Base-by-base conservation (phyloP, 2,113 vertebrate species). In the Polypterus senegalus region DNA sequence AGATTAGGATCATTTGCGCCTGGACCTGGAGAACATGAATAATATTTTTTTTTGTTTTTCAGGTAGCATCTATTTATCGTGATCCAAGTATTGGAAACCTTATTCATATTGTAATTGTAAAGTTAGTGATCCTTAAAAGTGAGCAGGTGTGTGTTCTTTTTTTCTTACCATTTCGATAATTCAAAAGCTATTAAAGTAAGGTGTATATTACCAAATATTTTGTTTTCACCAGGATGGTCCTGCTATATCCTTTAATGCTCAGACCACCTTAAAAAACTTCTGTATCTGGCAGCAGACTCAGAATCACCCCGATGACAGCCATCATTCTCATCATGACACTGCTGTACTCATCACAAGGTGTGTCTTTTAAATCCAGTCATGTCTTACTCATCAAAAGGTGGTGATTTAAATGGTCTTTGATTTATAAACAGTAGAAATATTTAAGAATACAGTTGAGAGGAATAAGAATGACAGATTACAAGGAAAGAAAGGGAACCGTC, bases 31-130 rank as follows among this genome's bases (percentile, higher is more conserved):
- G 66, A 49, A 48, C 9, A 3, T 27, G 49, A 8, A 8, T 7
- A 10, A 6, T 54, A 5, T 62, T 5, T 49, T 44, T 59, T 54
- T 4, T 9, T 73, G 61, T 74, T 53, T 75, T 82, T 66, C 83
- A 98, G 96, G 96, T 98, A 73, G 91, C 94, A 66, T 97, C 96
- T 66, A 97, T 98, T 81, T 98, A 98, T 85, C 97, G 94, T 82
- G 92, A 98, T 63, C 93, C 93, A 78, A 98, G 92, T 82, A 97
- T 98, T 80, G 96, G 96, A 81, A 98, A 98, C 82, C 84, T 97
- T 77, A 98, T 98, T 75, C 93, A 97, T 82, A 93, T 98, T 67
- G 92, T 96, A 75, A 91, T 98, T 77, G 94, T 98, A 73, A 98
- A 97, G 77, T 80, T 98, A 80, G 89, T 95, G 58, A 89, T 98